Evolutionary conservation across 2,888 invertebrate species (phyloP).

Genomic region (Cabera pusaria): DNA sequence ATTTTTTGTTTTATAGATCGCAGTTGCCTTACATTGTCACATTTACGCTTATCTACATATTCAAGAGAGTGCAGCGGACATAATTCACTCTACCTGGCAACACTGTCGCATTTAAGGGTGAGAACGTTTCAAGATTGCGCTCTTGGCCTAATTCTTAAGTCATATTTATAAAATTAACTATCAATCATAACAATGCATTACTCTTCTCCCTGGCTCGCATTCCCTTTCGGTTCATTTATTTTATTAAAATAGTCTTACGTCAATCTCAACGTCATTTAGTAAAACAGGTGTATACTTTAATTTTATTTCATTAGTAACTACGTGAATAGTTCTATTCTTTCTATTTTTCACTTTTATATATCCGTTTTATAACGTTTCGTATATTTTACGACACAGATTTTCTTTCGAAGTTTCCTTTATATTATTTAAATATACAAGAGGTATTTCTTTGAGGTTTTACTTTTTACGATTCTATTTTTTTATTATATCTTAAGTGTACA

Average conservation of each 20-base stretch:
- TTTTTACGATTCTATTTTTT: slow-evolving; percentile 9
- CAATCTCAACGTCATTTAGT: slow-evolving; percentile 34
- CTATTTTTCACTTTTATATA: slow-evolving; percentile 21
- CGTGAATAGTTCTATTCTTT: slow-evolving; percentile 9
- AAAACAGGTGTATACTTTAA: slow-evolving; percentile 43
- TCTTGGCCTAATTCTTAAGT: slow-evolving; percentile 71
- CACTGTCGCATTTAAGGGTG: slow-evolving; percentile 54
- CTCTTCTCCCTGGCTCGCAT: slow-evolving; percentile 41
- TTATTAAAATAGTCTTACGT: slow-evolving; percentile 49
- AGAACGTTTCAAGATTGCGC: slow-evolving; percentile 64
- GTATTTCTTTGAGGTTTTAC: slow-evolving; percentile 1
- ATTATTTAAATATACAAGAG: slow-evolving; percentile 7
- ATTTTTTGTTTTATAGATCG: not conserved
- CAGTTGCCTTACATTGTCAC: not conserved
- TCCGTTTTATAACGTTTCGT: slow-evolving; percentile 18
- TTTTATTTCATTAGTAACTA: slow-evolving; percentile 9
- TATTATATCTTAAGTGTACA: slow-evolving; percentile 5
- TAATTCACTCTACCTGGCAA: slow-evolving; percentile 52
- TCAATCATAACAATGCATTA: slow-evolving; percentile 66
- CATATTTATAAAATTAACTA: slow-evolving; percentile 66
- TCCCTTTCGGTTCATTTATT: slow-evolving; percentile 40
- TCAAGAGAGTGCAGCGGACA: slow-evolving; percentile 8
- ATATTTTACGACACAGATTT: slow-evolving; percentile 21
- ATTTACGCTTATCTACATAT: not conserved
- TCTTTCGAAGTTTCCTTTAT: slow-evolving; percentile 15